A percentile compares a stretch with the other conserved stretches of the same genome.
Evolutionary conservation across 1,140 invertebrate genomes (phyloP).

Genomic region (Drosophila prosaltans): DNA sequence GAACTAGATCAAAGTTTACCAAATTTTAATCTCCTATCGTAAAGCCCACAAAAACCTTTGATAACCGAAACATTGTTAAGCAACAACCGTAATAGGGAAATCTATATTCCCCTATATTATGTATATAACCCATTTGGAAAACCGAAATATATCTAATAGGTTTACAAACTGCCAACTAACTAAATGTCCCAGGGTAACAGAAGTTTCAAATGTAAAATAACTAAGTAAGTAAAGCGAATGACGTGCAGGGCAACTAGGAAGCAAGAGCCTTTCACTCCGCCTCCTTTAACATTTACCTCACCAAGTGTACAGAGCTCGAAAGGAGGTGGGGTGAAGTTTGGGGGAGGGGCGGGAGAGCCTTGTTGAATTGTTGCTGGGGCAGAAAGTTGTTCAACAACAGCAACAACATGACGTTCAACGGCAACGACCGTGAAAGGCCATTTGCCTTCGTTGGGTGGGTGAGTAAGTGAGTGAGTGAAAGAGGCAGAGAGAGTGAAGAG

Average conservation of each 20-base stretch:
- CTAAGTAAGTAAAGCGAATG: slow-evolving; percentile 8
- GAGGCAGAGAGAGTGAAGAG: not conserved
- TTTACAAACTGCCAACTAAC: not conserved
- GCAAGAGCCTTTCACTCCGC: slow-evolving; percentile 6
- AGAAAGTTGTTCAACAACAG: slow-evolving; percentile 59
- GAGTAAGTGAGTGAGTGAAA: no score
- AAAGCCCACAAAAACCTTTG: no score
- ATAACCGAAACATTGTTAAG: not conserved
- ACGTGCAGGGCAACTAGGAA: slow-evolving; percentile 1
- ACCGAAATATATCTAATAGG: no score
- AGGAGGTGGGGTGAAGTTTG: slow-evolving; percentile 30
- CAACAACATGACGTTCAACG: slow-evolving; percentile 41
- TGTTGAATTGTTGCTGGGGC: slow-evolving; percentile 49
- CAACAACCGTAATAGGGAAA: not conserved
- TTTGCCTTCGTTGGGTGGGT: slow-evolving; percentile 52
- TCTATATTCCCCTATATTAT: no score
- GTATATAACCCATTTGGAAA: no score
- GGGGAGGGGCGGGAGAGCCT: not conserved
- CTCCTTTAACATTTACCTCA: slow-evolving; percentile 19
- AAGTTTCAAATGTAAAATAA: not conserved
- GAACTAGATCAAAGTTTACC: no score
- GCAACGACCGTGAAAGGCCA: slow-evolving; percentile 80
- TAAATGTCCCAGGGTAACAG: not conserved
- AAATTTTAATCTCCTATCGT: no score
- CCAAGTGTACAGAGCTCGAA: slow-evolving; percentile 15